These are phyloP conservation scores for Branchellion lobata DNA, from an alignment of 2,888 invertebrate species.

Conservation along the genomic window DNA sequence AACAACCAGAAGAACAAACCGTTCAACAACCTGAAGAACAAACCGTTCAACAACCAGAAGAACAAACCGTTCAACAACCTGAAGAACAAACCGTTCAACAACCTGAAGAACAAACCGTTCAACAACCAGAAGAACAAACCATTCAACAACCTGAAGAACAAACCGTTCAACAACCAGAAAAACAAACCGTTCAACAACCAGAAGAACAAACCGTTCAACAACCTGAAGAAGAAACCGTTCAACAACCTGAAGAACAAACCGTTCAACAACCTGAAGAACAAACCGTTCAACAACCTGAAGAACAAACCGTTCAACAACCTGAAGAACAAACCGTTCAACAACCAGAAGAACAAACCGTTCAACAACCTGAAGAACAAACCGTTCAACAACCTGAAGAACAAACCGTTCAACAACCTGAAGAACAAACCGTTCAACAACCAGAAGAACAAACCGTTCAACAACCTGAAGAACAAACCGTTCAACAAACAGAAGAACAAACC, in stretches of 20 bases:
- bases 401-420: not conserved
- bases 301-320: constrained; percentile 35
- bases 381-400: not conserved
- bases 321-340: not conserved
- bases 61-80: too few relatives aligned
- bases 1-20: too few relatives aligned
- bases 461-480: not conserved
- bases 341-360: not conserved
- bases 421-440: not conserved
- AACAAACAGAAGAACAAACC: not conserved
- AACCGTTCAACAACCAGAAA: too few relatives aligned
- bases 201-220: too few relatives aligned
- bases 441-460: not conserved
- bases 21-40: too few relatives aligned
- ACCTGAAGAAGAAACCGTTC: not conserved
- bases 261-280: not conserved
- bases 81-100: too few relatives aligned
- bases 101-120: too few relatives aligned
- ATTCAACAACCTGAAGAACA: too few relatives aligned
- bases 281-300: too few relatives aligned
- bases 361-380: not conserved
- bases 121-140: too few relatives aligned
- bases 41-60: too few relatives aligned
- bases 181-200: too few relatives aligned
- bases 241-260: constrained; percentile 8